Evolutionary conservation across 2,113 vertebrate genomes (phyloP).

Genomic region (Scytalopus superciliaris): DNA sequence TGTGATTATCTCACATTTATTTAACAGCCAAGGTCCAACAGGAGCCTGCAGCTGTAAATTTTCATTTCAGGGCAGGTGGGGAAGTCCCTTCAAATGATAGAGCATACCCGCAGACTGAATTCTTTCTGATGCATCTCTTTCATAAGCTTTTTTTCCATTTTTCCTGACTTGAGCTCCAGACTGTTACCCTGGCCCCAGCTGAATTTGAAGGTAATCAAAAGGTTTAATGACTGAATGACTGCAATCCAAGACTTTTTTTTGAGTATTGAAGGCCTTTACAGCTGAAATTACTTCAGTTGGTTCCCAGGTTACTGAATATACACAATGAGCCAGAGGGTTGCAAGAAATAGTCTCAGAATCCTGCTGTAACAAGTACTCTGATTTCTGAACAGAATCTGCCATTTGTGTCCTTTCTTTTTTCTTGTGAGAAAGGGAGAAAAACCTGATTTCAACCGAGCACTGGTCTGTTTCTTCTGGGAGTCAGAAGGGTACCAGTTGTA

Average conservation of each 20-base stretch:
- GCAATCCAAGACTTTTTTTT: not conserved
- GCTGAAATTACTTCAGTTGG: not conserved
- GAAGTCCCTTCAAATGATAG: not conserved
- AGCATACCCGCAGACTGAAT: not conserved
- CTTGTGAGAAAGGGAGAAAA: not conserved
- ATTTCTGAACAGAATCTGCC: not conserved
- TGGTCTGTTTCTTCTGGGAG: not conserved
- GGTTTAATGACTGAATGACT: not conserved
- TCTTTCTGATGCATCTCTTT: not conserved
- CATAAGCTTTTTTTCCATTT: not conserved
- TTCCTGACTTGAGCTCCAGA: not conserved
- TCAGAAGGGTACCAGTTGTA: not conserved
- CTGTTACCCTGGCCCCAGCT: not conserved
- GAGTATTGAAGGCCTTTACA: not conserved
- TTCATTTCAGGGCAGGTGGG: constrained; percentile 1
- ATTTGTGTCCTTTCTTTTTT: not conserved
- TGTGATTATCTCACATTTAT: not conserved
- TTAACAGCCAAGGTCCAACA: not conserved
- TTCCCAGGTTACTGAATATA: not conserved
- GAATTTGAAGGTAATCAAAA: not conserved
- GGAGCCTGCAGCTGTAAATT: not conserved
- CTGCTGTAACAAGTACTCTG: not conserved
- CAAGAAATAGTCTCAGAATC: not conserved
- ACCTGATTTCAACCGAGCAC: not conserved
- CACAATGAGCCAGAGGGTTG: not conserved